Evolutionary conservation across 2,888 invertebrate genomes (phyloP), one percentile per base, ranked within the genome.

Genomic region (Limnephilus marmoratus): DNA sequence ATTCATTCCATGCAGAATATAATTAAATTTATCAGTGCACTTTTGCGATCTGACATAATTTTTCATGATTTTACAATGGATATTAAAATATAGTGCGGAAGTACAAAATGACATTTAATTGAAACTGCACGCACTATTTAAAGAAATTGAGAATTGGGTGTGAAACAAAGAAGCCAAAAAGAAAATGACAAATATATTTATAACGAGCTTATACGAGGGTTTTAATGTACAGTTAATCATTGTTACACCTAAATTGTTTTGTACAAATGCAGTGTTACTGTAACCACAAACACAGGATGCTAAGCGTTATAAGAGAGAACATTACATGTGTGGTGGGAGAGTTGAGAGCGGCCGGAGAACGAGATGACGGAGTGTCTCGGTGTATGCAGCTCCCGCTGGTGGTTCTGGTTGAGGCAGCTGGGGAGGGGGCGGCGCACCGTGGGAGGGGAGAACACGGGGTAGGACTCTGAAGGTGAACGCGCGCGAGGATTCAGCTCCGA

Each of bases 291-390:
- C 45, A 80, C 68, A 34, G 80, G 88, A 89, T 89, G 88, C 86
- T 86, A 83, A 83, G 83, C 86, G 11, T 89, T 89, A 89, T 29
- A 86, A 89, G 88, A 80, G 37, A 49, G 91, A 88, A 90, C 90
- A 82, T 98, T 98, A 99, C 99, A 99, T 97, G 98, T 98, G 95
- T 98, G 98, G 96, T 99, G 98, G 94, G 98, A 98, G 94, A 96
- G 96, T 92, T 97, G 97, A 94, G 97, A 97, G 94, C 97, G 97
- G 94, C 98, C 98, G 94, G 98, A 97, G 94, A 97, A 97, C 94
- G 98, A 97, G 94, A 98, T 96, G 95, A 98, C 96, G 92, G 98
- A 98, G 94, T 98, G 97, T 93, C 98, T 96, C 90, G 97, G 97
- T 86, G 97, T 97, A 88, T 96, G 94, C 91, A 87, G 93, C 94